phyloP scores from a whole-genome alignment of 1,140 invertebrate species.

The Magallana angulata region DNA sequence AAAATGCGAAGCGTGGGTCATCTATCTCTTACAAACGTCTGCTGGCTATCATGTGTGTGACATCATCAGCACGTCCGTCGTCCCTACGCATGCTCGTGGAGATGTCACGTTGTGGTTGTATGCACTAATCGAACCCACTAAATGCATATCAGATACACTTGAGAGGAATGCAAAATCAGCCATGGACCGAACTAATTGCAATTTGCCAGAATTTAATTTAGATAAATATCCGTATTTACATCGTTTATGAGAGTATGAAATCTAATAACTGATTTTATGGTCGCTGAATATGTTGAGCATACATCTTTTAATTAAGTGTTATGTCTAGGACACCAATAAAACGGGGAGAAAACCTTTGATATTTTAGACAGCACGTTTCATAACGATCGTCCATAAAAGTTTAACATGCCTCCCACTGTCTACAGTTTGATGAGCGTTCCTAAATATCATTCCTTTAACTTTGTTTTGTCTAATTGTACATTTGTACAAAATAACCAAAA shows the following conservation, averaged over 20 bases:
- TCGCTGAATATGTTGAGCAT: too few species aligned
- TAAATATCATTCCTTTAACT: too few species aligned
- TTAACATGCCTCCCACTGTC: constrained; percentile 24
- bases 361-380: not conserved
- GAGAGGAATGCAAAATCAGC: too few species aligned
- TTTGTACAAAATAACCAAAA: too few species aligned
- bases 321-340: not conserved
- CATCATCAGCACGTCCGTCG: not conserved
- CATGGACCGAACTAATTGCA: too few species aligned
- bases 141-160: too few species aligned
- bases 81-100: not conserved
- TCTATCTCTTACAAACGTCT: not conserved
- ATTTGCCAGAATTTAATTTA: too few species aligned
- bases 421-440: constrained; percentile 4
- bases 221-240: too few species aligned
- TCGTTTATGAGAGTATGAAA: too few species aligned
- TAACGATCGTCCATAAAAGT: not conserved
- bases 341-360: constrained; percentile 12
- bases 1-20: not conserved
- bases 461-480: too few species aligned
- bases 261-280: too few species aligned
- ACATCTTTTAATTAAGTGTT: too few species aligned
- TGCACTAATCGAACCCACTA: not conserved
- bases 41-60: not conserved
- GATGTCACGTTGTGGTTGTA: not conserved